phyloP scores from a whole-genome alignment of 2,888 invertebrate genomes.

The Drosophila ochracea region DNA sequence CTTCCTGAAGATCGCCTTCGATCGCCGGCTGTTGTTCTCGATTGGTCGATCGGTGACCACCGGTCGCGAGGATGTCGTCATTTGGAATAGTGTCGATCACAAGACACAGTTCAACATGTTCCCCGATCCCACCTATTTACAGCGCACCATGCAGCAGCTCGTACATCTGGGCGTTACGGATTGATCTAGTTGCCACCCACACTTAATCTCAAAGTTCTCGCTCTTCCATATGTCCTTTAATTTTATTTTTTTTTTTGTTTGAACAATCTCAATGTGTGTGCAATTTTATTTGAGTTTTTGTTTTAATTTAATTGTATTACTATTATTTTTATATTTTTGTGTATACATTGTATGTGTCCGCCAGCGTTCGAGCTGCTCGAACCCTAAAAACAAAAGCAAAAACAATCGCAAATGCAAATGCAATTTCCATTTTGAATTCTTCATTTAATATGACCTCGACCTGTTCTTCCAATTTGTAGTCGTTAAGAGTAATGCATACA shows the following conservation, averaged over 20 bases:
- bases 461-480: constrained; percentile 59
- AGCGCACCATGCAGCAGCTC: constrained; percentile 86
- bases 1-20: constrained; percentile 93
- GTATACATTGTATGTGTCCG: constrained; percentile 37
- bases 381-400: constrained; percentile 56
- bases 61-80: constrained; percentile 95
- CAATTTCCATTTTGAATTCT: constrained; percentile 57
- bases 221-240: constrained; percentile 54
- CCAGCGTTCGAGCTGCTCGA: constrained; percentile 74
- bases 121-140: constrained; percentile 92
- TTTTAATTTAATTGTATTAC: constrained; percentile 43
- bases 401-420: constrained; percentile 40
- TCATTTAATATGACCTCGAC: constrained; percentile 48
- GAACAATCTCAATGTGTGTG: constrained; percentile 79
- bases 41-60: constrained; percentile 95
- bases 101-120: constrained; percentile 92
- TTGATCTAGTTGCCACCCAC: constrained; percentile 43
- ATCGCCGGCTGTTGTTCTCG: constrained; percentile 93
- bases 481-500: constrained; percentile 36
- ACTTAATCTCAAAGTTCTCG: constrained; percentile 17
- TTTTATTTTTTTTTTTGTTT: constrained; percentile 2
- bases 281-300: constrained; percentile 68
- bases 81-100: constrained; percentile 96
- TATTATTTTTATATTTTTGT: constrained; percentile 34
- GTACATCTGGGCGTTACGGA: constrained; percentile 86